phyloP scores from a whole-genome alignment of 2,888 invertebrate genomes.

The Halocaridina rubra region DNA sequence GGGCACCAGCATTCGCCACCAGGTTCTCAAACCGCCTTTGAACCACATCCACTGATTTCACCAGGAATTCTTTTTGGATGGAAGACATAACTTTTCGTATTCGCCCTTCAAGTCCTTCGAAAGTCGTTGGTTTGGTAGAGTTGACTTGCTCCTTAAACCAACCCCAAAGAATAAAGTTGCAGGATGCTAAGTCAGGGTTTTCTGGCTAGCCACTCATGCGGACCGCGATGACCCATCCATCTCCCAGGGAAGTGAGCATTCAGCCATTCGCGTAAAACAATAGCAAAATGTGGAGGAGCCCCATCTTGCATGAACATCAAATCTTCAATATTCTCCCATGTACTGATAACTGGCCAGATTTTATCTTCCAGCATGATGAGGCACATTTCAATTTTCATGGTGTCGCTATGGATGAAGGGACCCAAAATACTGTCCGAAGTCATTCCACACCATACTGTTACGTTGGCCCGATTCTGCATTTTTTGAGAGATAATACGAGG shows the following conservation, averaged over 20 bases:
- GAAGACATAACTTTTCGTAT: neutral
- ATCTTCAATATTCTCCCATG: neutral
- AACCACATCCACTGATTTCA: neutral
- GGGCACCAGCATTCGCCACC: neutral
- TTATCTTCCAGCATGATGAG: neutral
- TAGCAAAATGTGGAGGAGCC: neutral
- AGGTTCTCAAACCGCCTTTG: neutral
- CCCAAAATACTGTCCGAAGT: neutral
- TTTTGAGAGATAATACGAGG: slow-evolving; percentile 63
- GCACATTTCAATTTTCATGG: neutral
- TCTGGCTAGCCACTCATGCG: neutral
- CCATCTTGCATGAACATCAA: neutral
- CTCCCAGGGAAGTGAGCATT: neutral
- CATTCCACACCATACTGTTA: slow-evolving; percentile 62
- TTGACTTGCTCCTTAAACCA: neutral
- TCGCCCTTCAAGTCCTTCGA: neutral
- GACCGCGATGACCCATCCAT: neutral
- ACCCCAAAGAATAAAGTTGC: neutral
- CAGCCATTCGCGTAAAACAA: neutral
- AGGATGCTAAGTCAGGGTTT: no score
- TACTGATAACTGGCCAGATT: neutral
- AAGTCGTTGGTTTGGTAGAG: neutral
- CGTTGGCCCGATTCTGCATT: slow-evolving; percentile 62
- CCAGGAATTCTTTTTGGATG: neutral
- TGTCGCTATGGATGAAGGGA: neutral